Evolutionary conservation across 1,140 invertebrate genomes (phyloP).

Genomic region (Leptinotarsa lineolata): DNA sequence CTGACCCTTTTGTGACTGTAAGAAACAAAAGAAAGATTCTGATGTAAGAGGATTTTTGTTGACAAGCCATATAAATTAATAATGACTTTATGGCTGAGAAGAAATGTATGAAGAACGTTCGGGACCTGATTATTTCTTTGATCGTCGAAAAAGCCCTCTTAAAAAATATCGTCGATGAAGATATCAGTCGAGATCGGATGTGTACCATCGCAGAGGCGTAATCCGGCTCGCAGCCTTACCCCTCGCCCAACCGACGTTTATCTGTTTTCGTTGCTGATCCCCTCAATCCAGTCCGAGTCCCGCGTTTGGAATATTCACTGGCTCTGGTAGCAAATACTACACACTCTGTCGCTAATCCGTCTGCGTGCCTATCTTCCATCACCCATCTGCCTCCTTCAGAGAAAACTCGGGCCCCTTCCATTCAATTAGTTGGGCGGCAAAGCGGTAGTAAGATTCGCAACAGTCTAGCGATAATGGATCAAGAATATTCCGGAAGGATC

Average conservation of each 20-base stretch:
- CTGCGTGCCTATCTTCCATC: conserved; percentile 4
- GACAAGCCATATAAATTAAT: conserved; percentile 51
- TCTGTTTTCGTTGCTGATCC: conserved; percentile 35
- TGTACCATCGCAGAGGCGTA: conserved; percentile 35
- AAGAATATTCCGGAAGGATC: conserved; percentile 4
- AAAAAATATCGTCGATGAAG: conserved; percentile 10
- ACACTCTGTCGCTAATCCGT: conserved; percentile 13
- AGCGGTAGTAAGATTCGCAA: not conserved
- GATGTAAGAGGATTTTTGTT: conserved; percentile 46
- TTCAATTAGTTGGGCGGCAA: not conserved
- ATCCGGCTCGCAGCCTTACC: conserved; percentile 34
- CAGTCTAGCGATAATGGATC: not conserved
- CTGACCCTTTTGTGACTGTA: conserved; percentile 4
- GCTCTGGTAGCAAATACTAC: conserved; percentile 13
- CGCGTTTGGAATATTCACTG: conserved; percentile 21
- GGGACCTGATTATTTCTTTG: conserved; percentile 44
- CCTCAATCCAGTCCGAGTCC: conserved; percentile 26
- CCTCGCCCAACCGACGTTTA: conserved; percentile 29
- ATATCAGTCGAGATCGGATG: conserved; percentile 39
- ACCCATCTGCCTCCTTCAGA: not conserved
- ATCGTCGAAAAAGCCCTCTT: conserved; percentile 30
- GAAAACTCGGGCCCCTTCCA: not conserved
- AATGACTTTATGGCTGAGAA: conserved; percentile 39
- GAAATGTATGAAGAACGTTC: conserved; percentile 39
- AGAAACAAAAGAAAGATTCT: conserved; percentile 44